Base-by-base conservation (phyloP, 2,888 invertebrate genomes). In the Drosophila mulleri region DNA sequence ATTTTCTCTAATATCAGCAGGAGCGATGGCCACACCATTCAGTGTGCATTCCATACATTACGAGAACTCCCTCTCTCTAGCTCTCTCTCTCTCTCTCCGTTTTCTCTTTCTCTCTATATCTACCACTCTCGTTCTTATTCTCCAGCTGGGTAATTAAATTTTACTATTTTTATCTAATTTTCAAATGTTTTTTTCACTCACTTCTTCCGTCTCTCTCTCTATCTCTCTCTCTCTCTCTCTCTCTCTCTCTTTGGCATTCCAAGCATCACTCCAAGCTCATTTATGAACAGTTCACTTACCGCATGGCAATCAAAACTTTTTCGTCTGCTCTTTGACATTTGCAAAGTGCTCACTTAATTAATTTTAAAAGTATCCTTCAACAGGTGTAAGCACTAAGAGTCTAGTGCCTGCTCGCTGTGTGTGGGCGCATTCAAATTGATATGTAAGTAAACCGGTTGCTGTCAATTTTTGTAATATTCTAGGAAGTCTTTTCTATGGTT, bases 91-190 rank as follows among this genome's bases (percentile, higher is more conserved):
- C 5, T n/a, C 6, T 14, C n/a, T n/a, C n/a, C n/a, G n/a, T n/a
- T n/a, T n/a, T 23, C 20, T 14, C 8, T 16, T 2, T 32, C 50
- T 18, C 7, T 2, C 5, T n/a, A 6, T 14, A 2, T 20, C 6
- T 20, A 1, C 0, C 5, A 2, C 45, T 45, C 45, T 23, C 7
- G 4, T 3, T 16, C 8, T 18, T 44, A 39, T 37, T 47, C 67
- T 59, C 70, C 69, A 71, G 73, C 76, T 80, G 69, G 68, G 64
- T 88, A 86, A 88, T 83, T 75, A 65, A 72, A 86, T 88, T 75
- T 70, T 69, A 75, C 80, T 71, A 77, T 77, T 71, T 72, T 72
- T 66, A 83, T 80, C 53, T 75, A 56, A 77, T 86, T 75, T 76
- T 59, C 45, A 47, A 37, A 12, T 3, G 16, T 16, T 9, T 41